Evolutionary conservation across 2,888 invertebrate species (phyloP).

Genomic region (Pristionchus japonicus): DNA sequence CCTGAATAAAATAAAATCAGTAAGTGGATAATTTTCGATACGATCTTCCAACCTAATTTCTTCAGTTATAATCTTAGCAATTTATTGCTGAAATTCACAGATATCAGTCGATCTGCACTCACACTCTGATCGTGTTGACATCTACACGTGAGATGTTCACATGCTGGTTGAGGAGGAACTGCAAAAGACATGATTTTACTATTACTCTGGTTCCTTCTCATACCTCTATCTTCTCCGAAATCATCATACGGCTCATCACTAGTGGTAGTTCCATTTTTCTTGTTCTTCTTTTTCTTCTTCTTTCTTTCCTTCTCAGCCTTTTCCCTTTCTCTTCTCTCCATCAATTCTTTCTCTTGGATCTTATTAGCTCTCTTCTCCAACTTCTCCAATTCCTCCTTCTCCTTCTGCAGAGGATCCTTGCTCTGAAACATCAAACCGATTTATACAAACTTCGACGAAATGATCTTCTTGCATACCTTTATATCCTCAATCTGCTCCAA

Average conservation of each 20-base stretch:
- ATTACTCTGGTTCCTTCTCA: neutral
- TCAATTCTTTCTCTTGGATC: neutral
- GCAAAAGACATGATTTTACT: neutral
- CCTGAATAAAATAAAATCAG: too few relatives aligned
- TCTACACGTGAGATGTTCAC: neutral
- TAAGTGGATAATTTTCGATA: too few relatives aligned
- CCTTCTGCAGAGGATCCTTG: neutral
- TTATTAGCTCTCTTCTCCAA: conserved; percentile 2
- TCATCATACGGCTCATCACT: conserved; percentile 5
- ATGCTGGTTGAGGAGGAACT: conserved; percentile 23
- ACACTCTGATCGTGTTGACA: neutral
- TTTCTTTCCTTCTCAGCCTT: neutral
- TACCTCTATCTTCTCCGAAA: conserved; percentile 37
- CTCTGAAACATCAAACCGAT: neutral
- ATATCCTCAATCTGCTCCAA: conserved; percentile 38
- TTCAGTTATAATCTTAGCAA: too few relatives aligned
- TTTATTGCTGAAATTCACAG: too few relatives aligned
- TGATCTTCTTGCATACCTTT: neutral
- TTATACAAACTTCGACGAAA: too few relatives aligned
- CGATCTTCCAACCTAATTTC: too few relatives aligned
- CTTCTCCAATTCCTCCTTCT: neutral
- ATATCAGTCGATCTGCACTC: too few relatives aligned
- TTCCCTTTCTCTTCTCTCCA: neutral
- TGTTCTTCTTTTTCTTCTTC: conserved; percentile 34
- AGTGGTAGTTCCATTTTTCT: neutral